These are phyloP conservation scores for Rhynchotus rufescens DNA, from an alignment of 2,797 vertebrate species.

Conservation along the genomic window DNA sequence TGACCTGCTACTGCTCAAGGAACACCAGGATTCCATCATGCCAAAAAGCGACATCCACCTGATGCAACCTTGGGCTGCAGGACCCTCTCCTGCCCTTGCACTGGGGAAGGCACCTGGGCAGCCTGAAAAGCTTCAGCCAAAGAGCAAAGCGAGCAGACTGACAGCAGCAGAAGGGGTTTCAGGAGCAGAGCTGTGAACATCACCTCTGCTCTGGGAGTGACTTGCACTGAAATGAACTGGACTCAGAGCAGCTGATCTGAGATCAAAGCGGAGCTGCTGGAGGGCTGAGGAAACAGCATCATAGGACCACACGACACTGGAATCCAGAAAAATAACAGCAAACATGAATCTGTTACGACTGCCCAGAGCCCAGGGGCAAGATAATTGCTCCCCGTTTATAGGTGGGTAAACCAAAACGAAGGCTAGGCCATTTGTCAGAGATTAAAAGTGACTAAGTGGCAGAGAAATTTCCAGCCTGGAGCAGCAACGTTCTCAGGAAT, in stretches of 20 bases:
- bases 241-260: neutral
- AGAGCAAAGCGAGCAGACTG: neutral
- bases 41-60: neutral
- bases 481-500: neutral
- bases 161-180: neutral
- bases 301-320: neutral
- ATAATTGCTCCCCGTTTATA: conserved; percentile 5
- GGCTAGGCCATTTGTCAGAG: conserved; percentile 25
- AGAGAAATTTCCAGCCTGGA: neutral
- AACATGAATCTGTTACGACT: neutral
- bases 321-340: conserved; percentile 44
- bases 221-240: neutral
- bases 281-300: neutral
- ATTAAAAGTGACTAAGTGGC: neutral
- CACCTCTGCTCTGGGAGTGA: neutral
- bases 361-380: neutral
- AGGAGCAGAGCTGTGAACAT: neutral
- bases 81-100: neutral
- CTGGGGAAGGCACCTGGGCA: neutral
- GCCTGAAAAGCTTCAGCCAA: neutral
- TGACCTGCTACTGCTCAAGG: accelerated
- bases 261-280: neutral
- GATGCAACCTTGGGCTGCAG: neutral
- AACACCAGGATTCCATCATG: neutral
- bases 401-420: neutral